Conservation (phyloP, 2,797 vertebrate genomes). For the Karalla daura region DNA sequence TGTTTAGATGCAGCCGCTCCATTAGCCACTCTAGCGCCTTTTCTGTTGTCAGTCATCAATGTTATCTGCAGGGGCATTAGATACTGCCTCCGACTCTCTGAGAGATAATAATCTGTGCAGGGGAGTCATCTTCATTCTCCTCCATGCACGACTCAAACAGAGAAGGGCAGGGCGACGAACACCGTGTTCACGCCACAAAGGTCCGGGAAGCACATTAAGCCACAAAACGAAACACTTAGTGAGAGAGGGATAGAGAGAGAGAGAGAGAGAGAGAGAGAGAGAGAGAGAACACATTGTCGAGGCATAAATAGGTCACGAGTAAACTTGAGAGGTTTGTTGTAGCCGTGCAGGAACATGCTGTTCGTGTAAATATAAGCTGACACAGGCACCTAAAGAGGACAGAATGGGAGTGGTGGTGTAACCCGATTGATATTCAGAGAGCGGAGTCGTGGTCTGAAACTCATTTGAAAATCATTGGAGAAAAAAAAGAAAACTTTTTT, state of each 20-base stretch:
- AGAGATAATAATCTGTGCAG: constrained; percentile 57
- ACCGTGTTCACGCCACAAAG: constrained; percentile 5
- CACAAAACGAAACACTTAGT: constrained; percentile 27
- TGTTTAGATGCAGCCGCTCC: constrained; percentile 2
- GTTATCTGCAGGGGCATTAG: constrained; percentile 42
- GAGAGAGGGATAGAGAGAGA: no score
- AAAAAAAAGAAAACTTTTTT: neutral
- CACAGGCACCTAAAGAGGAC: constrained; percentile 9
- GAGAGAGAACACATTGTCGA: neutral
- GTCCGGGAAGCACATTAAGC: constrained; percentile 1
- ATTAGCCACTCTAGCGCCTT: constrained; percentile 9
- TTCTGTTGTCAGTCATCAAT: constrained; percentile 36
- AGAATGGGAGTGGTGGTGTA: constrained; percentile 8
- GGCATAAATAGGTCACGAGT: constrained; percentile 41
- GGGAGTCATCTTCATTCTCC: constrained; percentile 42
- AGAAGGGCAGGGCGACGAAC: constrained; percentile 6
- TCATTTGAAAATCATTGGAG: neutral
- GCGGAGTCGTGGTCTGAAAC: neutral
- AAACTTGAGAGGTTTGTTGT: constrained; percentile 31
- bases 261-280: no score
- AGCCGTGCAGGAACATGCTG: constrained; percentile 8
- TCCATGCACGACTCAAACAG: neutral
- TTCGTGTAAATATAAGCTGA: constrained; percentile 22
- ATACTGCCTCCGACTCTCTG: constrained; percentile 38
- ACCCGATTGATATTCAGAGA: constrained; percentile 1